Evolutionary conservation across 2,797 vertebrate genomes (phyloP).

Genomic region (Pagetopsis macropterus): DNA sequence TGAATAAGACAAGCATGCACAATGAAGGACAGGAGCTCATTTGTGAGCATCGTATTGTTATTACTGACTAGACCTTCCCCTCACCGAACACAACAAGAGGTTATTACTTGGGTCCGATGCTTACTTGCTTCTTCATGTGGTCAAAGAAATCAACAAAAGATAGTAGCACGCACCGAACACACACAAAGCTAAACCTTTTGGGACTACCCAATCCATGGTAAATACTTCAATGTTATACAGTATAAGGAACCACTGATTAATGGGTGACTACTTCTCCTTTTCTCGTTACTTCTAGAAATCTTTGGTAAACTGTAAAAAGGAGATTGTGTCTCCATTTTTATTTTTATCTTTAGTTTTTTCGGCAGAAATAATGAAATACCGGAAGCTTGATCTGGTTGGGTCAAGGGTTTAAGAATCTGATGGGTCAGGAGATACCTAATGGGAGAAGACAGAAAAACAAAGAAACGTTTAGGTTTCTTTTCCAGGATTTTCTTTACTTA

Average conservation of each 20-base stretch:
- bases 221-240: too few species aligned
- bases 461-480: neutral
- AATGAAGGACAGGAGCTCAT: slow-evolving; percentile 43
- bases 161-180: neutral
- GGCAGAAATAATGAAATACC: neutral
- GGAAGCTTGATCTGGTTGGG: too few species aligned
- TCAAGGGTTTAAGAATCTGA: neutral
- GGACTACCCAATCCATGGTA: too few species aligned
- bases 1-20: slow-evolving; percentile 63
- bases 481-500: neutral
- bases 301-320: too few species aligned
- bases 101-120: slow-evolving; percentile 1
- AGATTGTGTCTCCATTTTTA: too few species aligned
- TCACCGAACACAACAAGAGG: slow-evolving; percentile 1
- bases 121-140: neutral
- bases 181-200: too few species aligned
- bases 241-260: too few species aligned
- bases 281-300: too few species aligned
- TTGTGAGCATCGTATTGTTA: slow-evolving; percentile 45
- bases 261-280: too few species aligned
- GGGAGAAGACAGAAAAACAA: neutral
- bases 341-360: too few species aligned
- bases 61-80: slow-evolving; percentile 9
- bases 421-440: neutral
- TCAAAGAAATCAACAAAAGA: neutral